These are phyloP conservation scores for Oxygymnocypris stewartii DNA, from an alignment of 2,113 vertebrate species.

Conservation along the genomic window DNA sequence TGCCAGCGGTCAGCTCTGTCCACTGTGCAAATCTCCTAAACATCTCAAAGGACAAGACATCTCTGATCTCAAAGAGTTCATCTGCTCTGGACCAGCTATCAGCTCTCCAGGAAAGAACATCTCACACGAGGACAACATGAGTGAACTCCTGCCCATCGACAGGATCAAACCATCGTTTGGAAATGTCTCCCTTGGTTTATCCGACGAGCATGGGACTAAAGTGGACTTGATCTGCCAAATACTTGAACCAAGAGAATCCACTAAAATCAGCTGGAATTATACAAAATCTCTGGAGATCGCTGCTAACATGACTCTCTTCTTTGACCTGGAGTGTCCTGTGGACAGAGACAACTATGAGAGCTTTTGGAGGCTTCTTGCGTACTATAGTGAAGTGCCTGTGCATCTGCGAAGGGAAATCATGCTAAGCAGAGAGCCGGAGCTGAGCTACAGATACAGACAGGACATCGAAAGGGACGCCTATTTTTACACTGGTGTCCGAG, in stretches of 20 bases:
- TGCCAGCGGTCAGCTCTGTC: conserved; percentile 80
- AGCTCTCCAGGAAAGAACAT: conserved; percentile 67
- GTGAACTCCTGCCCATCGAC: conserved; percentile 64
- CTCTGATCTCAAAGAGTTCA: conserved; percentile 72
- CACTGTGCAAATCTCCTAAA: conserved; percentile 77
- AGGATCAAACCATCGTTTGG: conserved; percentile 73
- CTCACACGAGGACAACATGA: conserved; percentile 60
- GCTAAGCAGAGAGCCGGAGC: conserved; percentile 73
- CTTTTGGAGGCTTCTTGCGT: conserved; percentile 91
- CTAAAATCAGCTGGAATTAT: conserved; percentile 71
- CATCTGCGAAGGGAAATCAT: conserved; percentile 78
- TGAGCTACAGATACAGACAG: conserved; percentile 82
- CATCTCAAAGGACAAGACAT: conserved; percentile 75
- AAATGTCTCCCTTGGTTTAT: conserved; percentile 79
- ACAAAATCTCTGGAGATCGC: conserved; percentile 70
- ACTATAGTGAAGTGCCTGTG: conserved; percentile 90
- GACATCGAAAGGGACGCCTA: conserved; percentile 77
- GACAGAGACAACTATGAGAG: conserved; percentile 81
- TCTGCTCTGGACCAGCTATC: conserved; percentile 80
- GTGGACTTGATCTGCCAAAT: conserved; percentile 78
- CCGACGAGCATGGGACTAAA: conserved; percentile 84
- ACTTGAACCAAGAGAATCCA: conserved; percentile 61
- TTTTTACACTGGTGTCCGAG: conserved; percentile 89
- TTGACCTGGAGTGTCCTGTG: conserved; percentile 83
- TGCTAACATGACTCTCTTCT: conserved; percentile 74